Evolutionary conservation across 92 coral and sea anemone species (phyloP).

Genomic region (Zoanthus gigantus): DNA sequence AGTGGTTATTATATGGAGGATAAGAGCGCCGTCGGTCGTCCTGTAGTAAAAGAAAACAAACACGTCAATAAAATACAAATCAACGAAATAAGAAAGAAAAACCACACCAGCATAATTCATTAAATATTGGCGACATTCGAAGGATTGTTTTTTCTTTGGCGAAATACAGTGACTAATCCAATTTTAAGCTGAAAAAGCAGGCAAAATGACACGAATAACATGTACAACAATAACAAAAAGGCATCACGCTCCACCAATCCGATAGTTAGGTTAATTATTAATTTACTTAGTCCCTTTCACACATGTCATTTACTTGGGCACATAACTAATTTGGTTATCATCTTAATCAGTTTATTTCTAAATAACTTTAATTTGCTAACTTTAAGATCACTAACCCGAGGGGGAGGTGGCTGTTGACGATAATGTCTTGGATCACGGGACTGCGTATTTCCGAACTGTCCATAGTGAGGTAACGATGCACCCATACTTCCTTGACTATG

Average conservation of each 20-base stretch:
- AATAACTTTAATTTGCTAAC: neutral
- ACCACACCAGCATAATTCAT: neutral
- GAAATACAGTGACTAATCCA: too few relatives aligned
- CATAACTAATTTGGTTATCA: neutral
- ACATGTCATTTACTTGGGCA: neutral
- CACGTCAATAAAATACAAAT: neutral
- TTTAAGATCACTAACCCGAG: constrained; percentile 45
- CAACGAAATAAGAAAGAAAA: neutral
- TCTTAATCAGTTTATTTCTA: neutral
- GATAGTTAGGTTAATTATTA: too few relatives aligned
- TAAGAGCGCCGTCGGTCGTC: constrained; percentile 85
- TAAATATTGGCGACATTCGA: neutral
- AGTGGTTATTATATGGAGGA: constrained; percentile 75
- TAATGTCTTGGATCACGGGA: constrained; percentile 53
- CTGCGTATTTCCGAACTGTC: neutral
- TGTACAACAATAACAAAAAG: too few relatives aligned
- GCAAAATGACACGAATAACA: too few relatives aligned
- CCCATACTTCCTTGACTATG: neutral
- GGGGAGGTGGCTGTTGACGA: constrained; percentile 29
- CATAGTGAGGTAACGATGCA: neutral
- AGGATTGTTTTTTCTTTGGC: too few relatives aligned
- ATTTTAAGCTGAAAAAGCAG: too few relatives aligned
- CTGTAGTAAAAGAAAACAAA: constrained; percentile 11
- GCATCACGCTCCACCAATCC: too few relatives aligned
- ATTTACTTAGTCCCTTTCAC: too few relatives aligned